Conservation (phyloP, 2,888 invertebrate genomes). For the Lathronympha strigana region DNA sequence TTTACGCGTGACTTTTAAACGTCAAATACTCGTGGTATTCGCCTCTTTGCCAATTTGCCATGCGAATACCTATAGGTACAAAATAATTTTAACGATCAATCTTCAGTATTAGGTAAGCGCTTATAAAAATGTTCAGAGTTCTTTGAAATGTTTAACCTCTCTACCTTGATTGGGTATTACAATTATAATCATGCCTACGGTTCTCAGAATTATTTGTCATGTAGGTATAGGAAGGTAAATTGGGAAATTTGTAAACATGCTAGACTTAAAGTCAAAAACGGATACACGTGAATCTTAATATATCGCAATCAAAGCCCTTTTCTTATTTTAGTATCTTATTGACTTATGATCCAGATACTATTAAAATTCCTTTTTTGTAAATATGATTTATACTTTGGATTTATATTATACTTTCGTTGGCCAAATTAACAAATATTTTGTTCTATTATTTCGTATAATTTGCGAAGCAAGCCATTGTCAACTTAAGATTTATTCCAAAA, state of each 20-base stretch:
- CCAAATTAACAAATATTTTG: too few species aligned
- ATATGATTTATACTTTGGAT: too few species aligned
- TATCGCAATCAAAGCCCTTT: too few species aligned
- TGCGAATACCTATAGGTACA: slow-evolving; percentile 29
- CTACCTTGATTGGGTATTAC: slow-evolving; percentile 33
- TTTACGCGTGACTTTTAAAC: slow-evolving; percentile 56
- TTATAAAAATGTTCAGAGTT: slow-evolving; percentile 24
- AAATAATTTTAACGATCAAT: slow-evolving; percentile 35
- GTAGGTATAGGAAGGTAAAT: too few species aligned
- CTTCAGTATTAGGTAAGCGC: slow-evolving; percentile 24
- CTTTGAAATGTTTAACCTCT: slow-evolving; percentile 34
- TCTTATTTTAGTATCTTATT: too few species aligned
- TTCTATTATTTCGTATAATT: neutral
- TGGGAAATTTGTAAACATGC: neutral
- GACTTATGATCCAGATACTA: too few species aligned
- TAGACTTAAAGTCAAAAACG: too few species aligned
- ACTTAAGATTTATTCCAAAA: slow-evolving; percentile 1
- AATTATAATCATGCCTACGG: slow-evolving; percentile 18
- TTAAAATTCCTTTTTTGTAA: too few species aligned
- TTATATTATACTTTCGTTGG: too few species aligned
- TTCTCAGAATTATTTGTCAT: neutral
- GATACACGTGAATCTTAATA: too few species aligned
- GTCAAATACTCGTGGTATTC: slow-evolving; percentile 48
- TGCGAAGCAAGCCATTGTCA: neutral
- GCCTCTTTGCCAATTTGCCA: slow-evolving; percentile 38